Evolutionary conservation across 1,140 invertebrate species (phyloP).

Genomic region (Phocides pigmalion): DNA sequence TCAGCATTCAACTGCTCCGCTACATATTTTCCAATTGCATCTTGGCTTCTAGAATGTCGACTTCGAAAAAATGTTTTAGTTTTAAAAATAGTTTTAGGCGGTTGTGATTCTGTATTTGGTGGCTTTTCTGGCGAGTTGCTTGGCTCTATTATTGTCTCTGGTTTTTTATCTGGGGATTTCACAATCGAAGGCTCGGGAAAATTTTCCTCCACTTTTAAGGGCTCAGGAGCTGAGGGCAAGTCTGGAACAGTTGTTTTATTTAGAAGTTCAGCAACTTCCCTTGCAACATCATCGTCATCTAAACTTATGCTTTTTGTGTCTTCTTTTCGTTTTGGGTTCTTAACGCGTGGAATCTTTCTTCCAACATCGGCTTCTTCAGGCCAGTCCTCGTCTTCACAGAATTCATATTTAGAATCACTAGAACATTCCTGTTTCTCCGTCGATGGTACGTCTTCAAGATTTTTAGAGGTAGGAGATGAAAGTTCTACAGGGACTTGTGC

Average conservation of each 20-base stretch:
- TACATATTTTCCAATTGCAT: slow-evolving; percentile 83
- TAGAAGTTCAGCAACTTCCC: slow-evolving; percentile 83
- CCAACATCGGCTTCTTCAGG: slow-evolving; percentile 76
- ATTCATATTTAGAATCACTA: slow-evolving; percentile 82
- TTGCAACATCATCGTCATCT: slow-evolving; percentile 79
- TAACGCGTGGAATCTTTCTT: slow-evolving; percentile 82
- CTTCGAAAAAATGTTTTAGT: slow-evolving; percentile 84
- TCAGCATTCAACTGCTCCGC: slow-evolving; percentile 78
- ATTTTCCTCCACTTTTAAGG: slow-evolving; percentile 79
- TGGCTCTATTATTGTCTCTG: slow-evolving; percentile 55
- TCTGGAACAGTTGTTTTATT: slow-evolving; percentile 84
- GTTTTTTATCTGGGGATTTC: slow-evolving; percentile 78
- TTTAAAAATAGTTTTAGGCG: slow-evolving; percentile 79
- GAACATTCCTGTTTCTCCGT: slow-evolving; percentile 65
- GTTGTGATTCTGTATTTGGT: slow-evolving; percentile 56
- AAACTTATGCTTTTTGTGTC: slow-evolving; percentile 69
- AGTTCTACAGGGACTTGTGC: slow-evolving; percentile 50
- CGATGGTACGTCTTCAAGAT: slow-evolving; percentile 56
- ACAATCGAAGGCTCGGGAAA: slow-evolving; percentile 77
- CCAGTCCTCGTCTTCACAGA: slow-evolving; percentile 84
- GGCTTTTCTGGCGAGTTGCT: slow-evolving; percentile 48
- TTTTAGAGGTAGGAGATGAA: slow-evolving; percentile 45
- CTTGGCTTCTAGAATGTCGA: slow-evolving; percentile 82
- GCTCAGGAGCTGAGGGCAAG: slow-evolving; percentile 74
- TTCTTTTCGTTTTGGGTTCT: slow-evolving; percentile 72